Percentiles rank a stretch among this genome's conserved stretches.
phyloP scores from a whole-genome alignment of 2,797 vertebrate genomes.

The Triplophysa bombifrons region DNA sequence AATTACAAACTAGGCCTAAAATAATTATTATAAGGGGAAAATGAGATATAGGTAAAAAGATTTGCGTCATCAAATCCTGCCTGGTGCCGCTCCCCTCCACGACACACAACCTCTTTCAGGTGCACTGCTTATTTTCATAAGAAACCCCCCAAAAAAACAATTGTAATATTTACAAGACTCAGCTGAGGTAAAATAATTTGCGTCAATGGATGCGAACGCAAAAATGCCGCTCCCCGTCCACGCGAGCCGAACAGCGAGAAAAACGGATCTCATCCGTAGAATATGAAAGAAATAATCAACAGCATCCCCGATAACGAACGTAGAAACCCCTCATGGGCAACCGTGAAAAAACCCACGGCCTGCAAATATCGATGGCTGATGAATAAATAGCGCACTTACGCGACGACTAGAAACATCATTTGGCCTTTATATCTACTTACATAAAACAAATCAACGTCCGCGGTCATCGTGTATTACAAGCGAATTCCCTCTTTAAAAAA shows the following conservation, averaged over 20 bases:
- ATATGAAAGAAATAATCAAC: neutral
- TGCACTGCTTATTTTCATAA: neutral
- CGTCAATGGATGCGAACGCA: constrained; percentile 7
- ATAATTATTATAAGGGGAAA: neutral
- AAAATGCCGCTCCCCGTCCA: neutral
- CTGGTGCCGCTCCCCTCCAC: constrained; percentile 27
- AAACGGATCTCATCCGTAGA: neutral
- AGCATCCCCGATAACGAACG: neutral
- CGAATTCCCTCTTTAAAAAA: neutral
- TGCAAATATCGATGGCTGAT: neutral
- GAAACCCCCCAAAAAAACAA: neutral
- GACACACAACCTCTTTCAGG: constrained; percentile 2
- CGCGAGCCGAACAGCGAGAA: neutral
- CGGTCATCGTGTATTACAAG: neutral
- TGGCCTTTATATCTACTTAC: neutral
- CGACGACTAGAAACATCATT: constrained; percentile 2
- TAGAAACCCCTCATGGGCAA: neutral
- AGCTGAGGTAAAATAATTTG: neutral
- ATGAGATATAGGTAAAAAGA: neutral
- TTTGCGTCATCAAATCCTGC: constrained; percentile 3
- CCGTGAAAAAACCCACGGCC: constrained; percentile 17
- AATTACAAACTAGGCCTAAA: neutral
- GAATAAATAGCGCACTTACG: neutral
- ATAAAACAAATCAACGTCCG: neutral
- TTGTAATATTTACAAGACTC: neutral